Percentiles rank a stretch among this genome's conserved stretches.
Conservation (phyloP, 2,113 vertebrate genomes). For the Cephalopholis sonnerati region DNA sequence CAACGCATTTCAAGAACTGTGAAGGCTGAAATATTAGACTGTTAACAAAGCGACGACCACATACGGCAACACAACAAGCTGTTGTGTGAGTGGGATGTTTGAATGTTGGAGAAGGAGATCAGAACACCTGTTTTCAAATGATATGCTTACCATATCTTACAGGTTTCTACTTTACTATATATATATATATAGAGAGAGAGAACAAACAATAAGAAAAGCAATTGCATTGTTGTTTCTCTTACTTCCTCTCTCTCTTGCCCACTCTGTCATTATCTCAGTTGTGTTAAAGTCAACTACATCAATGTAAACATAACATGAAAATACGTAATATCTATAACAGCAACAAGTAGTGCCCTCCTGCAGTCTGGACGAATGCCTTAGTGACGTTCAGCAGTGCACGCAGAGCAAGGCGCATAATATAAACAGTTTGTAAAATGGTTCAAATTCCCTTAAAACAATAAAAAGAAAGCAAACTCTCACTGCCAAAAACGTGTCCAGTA, state of each 20-base stretch:
- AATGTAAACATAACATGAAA: neutral
- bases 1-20: neutral
- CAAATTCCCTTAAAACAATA: neutral
- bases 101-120: neutral
- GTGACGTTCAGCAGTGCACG: neutral
- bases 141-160: neutral
- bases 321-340: neutral
- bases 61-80: slow-evolving; percentile 5
- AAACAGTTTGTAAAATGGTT: slow-evolving; percentile 12
- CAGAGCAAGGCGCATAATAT: neutral
- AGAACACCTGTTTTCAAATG: neutral
- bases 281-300: neutral
- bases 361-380: no score
- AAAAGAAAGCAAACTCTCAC: neutral
- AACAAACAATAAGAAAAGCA: neutral
- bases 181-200: no score
- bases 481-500: neutral
- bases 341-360: neutral
- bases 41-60: neutral
- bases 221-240: neutral
- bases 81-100: slow-evolving; percentile 8
- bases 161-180: neutral
- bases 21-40: neutral
- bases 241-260: neutral
- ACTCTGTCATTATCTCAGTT: neutral